These are phyloP conservation scores for Philopotamus ludificatus DNA, from an alignment of 1,140 invertebrate species.

Conservation along the genomic window DNA sequence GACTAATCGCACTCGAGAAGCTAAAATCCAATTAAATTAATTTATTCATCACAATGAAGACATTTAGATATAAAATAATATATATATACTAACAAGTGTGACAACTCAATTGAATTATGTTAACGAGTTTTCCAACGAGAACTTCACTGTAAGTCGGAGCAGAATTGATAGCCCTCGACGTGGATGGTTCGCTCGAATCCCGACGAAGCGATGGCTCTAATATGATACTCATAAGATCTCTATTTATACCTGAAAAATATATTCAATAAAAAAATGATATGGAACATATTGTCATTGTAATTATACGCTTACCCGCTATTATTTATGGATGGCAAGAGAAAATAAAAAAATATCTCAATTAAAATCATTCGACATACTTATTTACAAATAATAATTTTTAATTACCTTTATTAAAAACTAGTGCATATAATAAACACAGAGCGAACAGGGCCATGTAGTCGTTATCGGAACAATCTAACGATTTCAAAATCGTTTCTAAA, in stretches of 20 bases:
- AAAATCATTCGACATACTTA: not conserved
- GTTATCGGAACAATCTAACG: slow-evolving; percentile 83
- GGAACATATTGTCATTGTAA: too few relatives aligned
- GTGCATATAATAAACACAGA: slow-evolving; percentile 88
- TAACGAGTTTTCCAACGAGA: slow-evolving; percentile 76
- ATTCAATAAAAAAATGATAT: too few relatives aligned
- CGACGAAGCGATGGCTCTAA: slow-evolving; percentile 44
- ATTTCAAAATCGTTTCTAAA: slow-evolving; percentile 82
- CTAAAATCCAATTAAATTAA: slow-evolving; percentile 47
- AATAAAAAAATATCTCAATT: not conserved
- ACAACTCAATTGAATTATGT: slow-evolving; percentile 78
- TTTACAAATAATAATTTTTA: not conserved
- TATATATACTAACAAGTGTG: slow-evolving; percentile 65
- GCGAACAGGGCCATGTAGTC: slow-evolving; percentile 93
- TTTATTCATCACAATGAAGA: not conserved
- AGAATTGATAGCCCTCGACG: slow-evolving; percentile 14
- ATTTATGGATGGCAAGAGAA: too few relatives aligned
- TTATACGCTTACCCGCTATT: too few relatives aligned
- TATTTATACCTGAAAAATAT: slow-evolving; percentile 65
- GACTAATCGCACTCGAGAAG: slow-evolving; percentile 82
- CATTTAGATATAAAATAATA: not conserved
- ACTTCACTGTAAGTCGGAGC: slow-evolving; percentile 66
- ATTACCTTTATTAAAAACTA: slow-evolving; percentile 90
- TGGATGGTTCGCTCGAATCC: slow-evolving; percentile 6
- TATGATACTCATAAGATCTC: slow-evolving; percentile 64